Evolutionary conservation across 1,140 invertebrate genomes (phyloP), one percentile per base, ranked within the genome.

Genomic region (Caligus rogercresseyi): DNA sequence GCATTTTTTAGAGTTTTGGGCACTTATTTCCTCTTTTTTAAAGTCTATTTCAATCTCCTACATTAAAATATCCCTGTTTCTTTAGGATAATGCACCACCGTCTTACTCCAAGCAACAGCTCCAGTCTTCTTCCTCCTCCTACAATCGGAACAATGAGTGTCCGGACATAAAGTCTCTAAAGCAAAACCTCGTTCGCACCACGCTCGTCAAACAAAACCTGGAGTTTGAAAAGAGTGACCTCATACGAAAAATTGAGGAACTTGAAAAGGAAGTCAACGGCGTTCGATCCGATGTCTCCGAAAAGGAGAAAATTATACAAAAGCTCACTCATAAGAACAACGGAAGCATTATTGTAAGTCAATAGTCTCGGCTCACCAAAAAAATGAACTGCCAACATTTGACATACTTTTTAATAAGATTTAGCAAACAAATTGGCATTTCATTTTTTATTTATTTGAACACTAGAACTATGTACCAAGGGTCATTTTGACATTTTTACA

Each of bases 201-300:
- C 69, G 23, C 67, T 73, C 52, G 67, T 69, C 61, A 68, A 68
- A 15, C 69, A 73, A 52, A 69, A 64, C 54, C 61, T 71, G 21
- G 68, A 68, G 56, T 68, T 65, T 25, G 70, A 71, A 67, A 72
- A 68, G 57, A 69, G 70, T 25, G 71, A 71, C 55, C 62, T 72
- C 19, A 64, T 70, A 53, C 67, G 69, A 64, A 66, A 69, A 23
- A 54, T 72, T 54, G 68, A 70, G 25, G 70, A 72, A 61, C 70
- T 69, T 56, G 72, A 74, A 57, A 67, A 69, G 56, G 67, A 70
- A 63, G 72, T 74, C 68, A 70, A 69, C 15, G 68, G 71, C 52
- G 66, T 74, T 25, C 69, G 66, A 52, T 66, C 66, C 31, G 68
- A 70, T 53, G 57, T 70, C 24, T 62, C 59, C 26, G 67, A 66